Conservation (phyloP, 2,113 vertebrate genomes). For the Columba janthina region DNA sequence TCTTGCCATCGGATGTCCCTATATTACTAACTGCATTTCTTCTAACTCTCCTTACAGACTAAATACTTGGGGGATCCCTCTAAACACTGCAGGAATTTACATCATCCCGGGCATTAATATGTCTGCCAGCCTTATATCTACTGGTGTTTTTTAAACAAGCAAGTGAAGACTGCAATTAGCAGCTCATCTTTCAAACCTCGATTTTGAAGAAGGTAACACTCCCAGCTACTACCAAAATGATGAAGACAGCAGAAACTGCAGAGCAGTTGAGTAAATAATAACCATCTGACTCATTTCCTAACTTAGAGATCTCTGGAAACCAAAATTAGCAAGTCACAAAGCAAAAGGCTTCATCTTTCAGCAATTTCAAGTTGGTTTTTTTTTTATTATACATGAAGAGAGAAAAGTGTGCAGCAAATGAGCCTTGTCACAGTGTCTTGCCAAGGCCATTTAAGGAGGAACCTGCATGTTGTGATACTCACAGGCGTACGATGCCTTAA, state of each 20-base stretch:
- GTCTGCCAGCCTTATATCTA: not conserved
- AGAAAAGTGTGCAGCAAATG: not conserved
- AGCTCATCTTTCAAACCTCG: not conserved
- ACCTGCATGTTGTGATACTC: not conserved
- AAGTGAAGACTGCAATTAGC: slow-evolving; percentile 6
- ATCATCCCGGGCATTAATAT: not conserved
- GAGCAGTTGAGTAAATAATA: slow-evolving; percentile 48
- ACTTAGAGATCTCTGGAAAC: slow-evolving; percentile 8
- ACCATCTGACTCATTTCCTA: slow-evolving; percentile 54
- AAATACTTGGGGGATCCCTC: not conserved
- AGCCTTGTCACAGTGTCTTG: not conserved
- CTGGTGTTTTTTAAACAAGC: not conserved
- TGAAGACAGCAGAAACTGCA: slow-evolving; percentile 23
- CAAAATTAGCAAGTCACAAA: not conserved
- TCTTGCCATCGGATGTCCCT: not conserved
- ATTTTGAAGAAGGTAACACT: slow-evolving; percentile 16
- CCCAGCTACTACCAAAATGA: not conserved
- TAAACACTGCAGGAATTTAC: not conserved
- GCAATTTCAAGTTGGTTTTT: not conserved
- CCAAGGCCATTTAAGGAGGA: not conserved
- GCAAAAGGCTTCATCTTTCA: not conserved
- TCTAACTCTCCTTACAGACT: not conserved
- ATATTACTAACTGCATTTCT: not conserved
- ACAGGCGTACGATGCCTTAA: not conserved
- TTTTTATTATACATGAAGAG: not conserved